Percentiles rank a stretch among this genome's conserved stretches.
phyloP scores from a whole-genome alignment of 1,140 invertebrate genomes.

The Bilobella aurantiaca region DNA sequence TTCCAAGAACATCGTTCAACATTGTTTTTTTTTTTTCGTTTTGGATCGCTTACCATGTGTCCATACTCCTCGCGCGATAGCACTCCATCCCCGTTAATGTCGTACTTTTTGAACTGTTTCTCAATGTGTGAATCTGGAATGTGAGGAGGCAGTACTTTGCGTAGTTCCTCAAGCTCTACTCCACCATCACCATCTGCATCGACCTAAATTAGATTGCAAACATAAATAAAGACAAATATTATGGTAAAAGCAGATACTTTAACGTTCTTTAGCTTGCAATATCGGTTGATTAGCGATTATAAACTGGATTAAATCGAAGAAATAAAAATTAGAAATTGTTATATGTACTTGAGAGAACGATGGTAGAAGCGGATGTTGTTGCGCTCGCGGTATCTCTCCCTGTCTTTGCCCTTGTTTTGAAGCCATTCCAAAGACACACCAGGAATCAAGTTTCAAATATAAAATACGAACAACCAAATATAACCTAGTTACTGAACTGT shows the following conservation, averaged over 20 bases:
- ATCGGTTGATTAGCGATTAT: background rate
- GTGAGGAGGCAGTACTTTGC: background rate
- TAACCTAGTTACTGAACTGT: no score
- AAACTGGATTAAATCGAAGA: background rate
- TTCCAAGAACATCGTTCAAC: background rate
- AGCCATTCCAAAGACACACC: no score
- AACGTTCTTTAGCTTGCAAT: background rate
- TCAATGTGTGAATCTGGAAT: slow-evolving; percentile 59
- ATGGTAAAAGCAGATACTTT: no score
- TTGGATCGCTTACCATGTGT: slow-evolving; percentile 52
- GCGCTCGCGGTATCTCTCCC: background rate
- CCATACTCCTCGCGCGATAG: slow-evolving; percentile 69
- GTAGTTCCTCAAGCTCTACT: background rate
- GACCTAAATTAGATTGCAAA: background rate
- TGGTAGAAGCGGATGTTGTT: background rate
- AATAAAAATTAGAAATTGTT: background rate
- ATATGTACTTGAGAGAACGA: background rate
- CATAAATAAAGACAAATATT: no score
- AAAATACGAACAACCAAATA: no score
- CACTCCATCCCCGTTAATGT: slow-evolving; percentile 59
- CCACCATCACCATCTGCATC: slow-evolving; percentile 1
- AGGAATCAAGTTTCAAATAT: no score
- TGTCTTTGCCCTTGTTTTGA: background rate
- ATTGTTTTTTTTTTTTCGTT: slow-evolving; percentile 2
- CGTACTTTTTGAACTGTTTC: slow-evolving; percentile 57